These are phyloP conservation scores for Crambe crambe DNA, from an alignment of 37 sponge, comb jelly and placozoan genomes.

Conservation along the genomic window DNA sequence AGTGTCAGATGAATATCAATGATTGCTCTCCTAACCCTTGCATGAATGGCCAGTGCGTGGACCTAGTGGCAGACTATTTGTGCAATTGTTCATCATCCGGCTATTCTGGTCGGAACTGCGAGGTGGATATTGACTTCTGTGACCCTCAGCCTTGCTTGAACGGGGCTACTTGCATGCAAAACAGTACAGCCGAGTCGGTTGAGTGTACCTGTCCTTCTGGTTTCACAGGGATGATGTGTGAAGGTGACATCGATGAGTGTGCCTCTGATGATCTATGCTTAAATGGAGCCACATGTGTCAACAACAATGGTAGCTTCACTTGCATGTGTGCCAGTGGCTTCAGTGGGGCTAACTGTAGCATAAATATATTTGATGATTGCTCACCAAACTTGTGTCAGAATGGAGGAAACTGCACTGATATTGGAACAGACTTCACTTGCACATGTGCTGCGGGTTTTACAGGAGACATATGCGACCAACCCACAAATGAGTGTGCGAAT, in stretches of 20 bases:
- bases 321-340: slow-evolving; percentile 46
- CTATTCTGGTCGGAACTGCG: slow-evolving; percentile 50
- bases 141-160: slow-evolving; percentile 46
- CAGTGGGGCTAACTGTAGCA: slow-evolving; percentile 40
- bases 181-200: slow-evolving; percentile 23
- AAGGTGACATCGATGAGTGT: slow-evolving; percentile 37
- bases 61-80: slow-evolving; percentile 36
- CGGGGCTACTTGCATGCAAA: slow-evolving; percentile 47
- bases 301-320: slow-evolving; percentile 22
- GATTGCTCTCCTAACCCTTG: slow-evolving; percentile 41
- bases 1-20: slow-evolving; percentile 33
- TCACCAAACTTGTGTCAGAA: slow-evolving; percentile 14
- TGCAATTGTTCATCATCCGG: slow-evolving; percentile 52
- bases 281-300: slow-evolving; percentile 43
- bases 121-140: slow-evolving; percentile 39
- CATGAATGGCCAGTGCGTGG: slow-evolving; percentile 59
- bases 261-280: slow-evolving; percentile 3
- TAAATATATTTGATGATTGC: slow-evolving; percentile 69
- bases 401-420: slow-evolving; percentile 43
- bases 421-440: slow-evolving; percentile 38
- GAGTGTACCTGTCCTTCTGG: slow-evolving; percentile 39
- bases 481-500: slow-evolving; percentile 33
- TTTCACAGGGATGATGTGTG: slow-evolving; percentile 47
- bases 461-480: slow-evolving; percentile 37
- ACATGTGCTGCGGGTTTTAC: slow-evolving; percentile 60